Conservation (phyloP, 2,888 invertebrate species). For the Heteromurus nitidus region DNA sequence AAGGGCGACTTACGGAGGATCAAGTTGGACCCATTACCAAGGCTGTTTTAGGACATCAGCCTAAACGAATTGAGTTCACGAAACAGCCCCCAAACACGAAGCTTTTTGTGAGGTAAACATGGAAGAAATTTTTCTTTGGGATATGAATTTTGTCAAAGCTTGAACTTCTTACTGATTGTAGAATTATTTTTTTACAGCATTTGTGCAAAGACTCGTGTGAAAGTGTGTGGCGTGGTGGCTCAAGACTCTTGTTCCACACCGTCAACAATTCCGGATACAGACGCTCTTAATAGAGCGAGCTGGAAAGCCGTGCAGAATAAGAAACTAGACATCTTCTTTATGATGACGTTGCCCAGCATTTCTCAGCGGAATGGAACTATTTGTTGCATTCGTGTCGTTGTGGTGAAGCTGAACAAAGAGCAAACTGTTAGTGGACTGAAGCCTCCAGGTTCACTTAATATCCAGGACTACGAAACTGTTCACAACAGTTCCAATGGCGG, state of each 20-base stretch:
- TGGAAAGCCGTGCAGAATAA: slow-evolving; percentile 76
- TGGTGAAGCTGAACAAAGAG: slow-evolving; percentile 83
- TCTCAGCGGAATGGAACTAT: slow-evolving; percentile 91
- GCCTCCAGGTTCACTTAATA: slow-evolving; percentile 82
- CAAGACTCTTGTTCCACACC: slow-evolving; percentile 82
- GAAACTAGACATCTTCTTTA: slow-evolving; percentile 82
- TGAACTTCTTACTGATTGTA: background rate
- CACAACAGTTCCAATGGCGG: slow-evolving; percentile 82
- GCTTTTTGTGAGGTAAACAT: slow-evolving; percentile 81
- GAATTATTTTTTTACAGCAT: slow-evolving; percentile 75
- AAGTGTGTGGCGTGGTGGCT: slow-evolving; percentile 83
- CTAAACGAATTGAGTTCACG: slow-evolving; percentile 79
- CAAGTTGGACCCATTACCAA: slow-evolving; percentile 80
- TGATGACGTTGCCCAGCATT: slow-evolving; percentile 83
- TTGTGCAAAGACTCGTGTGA: slow-evolving; percentile 85
- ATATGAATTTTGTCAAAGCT: slow-evolving; percentile 8
- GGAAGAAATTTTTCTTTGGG: too few relatives aligned
- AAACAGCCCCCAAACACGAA: slow-evolving; percentile 88
- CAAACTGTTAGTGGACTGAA: slow-evolving; percentile 82
- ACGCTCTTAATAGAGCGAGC: slow-evolving; percentile 76
- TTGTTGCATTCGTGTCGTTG: slow-evolving; percentile 87
- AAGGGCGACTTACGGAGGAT: slow-evolving; percentile 77
- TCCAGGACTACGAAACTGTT: slow-evolving; percentile 85
- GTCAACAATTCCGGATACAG: slow-evolving; percentile 83
- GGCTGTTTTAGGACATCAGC: slow-evolving; percentile 78